Base-by-base conservation (phyloP, 2,888 invertebrate species). In the Polyommatus icarus region DNA sequence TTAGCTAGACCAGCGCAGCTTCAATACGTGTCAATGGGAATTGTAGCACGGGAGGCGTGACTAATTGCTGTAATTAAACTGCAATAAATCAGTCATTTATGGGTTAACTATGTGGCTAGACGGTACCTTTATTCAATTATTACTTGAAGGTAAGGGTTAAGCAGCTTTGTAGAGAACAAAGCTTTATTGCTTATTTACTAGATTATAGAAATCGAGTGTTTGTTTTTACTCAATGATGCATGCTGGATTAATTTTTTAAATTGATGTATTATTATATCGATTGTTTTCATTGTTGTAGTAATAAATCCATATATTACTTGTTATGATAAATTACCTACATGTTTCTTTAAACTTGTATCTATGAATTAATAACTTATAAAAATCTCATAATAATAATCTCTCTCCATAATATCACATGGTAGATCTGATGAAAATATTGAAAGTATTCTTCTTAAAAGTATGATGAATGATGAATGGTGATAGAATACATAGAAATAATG, bases 51-150 rank as follows among this genome's bases (percentile, higher is more conserved):
- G 83, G 83, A 88, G 87, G 89, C 91, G 91, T 89, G 83, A 89
- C 89, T 92, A 91, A 91, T 91, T 89, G 87, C 86, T 79, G 86
- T 87, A 85, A 90, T 91, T 88, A 91, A 88, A 89, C 83, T 82
- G 84, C 87, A 83, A 87, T 90, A 88, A 90, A 90, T 91, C 88
- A 90, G 83, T 87, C 85, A 86, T 85, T 88, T 87, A 85, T 85
- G 84, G 84, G 67, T 80, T 81, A 78, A 79, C 80, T 81, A 82
- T 82, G 82, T 80, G 76, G 78, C 77, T 59, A 73, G 72, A 79
- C 79, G 80, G 78, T 79, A 78, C 78, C 75, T 78, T 76, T 77
- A 76, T 72, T 81, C 81, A 82, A 82, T 81, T 80, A 79, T 79
- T 71, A 78, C 78, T 71, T 76, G 67, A 77, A 77, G 15, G 57